phyloP scores from a whole-genome alignment of 1,140 invertebrate species.

The Sycophila sp. region DNA sequence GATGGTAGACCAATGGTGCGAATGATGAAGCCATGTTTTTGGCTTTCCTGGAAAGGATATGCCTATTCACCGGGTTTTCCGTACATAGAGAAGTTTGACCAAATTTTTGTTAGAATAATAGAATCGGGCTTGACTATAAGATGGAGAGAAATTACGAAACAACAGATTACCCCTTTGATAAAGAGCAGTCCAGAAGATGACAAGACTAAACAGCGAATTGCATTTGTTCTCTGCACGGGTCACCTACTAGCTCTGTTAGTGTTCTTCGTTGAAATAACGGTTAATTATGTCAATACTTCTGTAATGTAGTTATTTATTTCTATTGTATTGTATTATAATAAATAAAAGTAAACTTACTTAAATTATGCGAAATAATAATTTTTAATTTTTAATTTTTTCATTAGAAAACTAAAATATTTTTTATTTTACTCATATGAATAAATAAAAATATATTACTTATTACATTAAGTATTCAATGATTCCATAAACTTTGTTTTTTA shows the following conservation, averaged over 20 bases:
- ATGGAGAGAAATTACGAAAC: not conserved
- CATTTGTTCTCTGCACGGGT: not conserved
- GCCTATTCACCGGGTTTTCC: not conserved
- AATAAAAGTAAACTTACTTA: no score
- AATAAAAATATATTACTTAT: no score
- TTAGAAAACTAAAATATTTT: no score
- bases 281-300: no score
- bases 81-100: not conserved
- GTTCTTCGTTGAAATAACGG: not conserved
- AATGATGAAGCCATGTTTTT: conserved; percentile 8
- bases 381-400: no score
- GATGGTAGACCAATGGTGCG: not conserved
- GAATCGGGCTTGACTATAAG: not conserved
- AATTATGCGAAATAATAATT: no score
- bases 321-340: no score
- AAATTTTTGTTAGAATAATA: not conserved
- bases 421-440: no score
- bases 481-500: no score
- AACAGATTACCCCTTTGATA: not conserved
- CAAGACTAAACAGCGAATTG: not conserved
- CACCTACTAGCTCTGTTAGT: not conserved
- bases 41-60: not conserved
- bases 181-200: not conserved
- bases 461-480: no score
- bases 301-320: no score